Evolutionary conservation across 2,797 vertebrate species (phyloP), one percentile per base, ranked within the genome.

Genomic region (Artibeus jamaicensis): DNA sequence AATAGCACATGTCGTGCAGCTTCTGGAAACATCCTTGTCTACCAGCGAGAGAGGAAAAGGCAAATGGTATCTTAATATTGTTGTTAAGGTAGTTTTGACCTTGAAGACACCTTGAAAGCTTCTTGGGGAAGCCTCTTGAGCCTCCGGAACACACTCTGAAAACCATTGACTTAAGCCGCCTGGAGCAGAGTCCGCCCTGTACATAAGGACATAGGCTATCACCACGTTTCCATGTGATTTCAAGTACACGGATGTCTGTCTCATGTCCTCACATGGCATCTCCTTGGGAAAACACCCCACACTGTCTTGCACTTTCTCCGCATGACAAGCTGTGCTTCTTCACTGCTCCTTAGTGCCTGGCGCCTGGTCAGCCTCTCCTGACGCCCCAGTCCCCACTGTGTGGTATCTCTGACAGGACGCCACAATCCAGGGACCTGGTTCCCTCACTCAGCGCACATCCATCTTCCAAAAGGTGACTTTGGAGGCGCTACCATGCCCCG

Each of bases 341-440:
- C 57, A 4, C 26, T 29, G 6, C 6, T 15, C 1, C n/a, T 11
- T 0, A 16, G 15, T 32, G 4, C 3, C 2, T 2, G 9, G 2
- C 5, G 7, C 22, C 4, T 0, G 4, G 16, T n/a, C 15, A 32
- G 12, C 22, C 4, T 26, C 9, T 16, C 86, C 55, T 29, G 2
- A 59, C 29, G 37, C 19, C 21, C 84, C 11, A 1, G 59, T 6
- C 24, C 59, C 29, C 11, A 10, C 53, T 26, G 29, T 53, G 19
- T 42, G 4, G 2, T 6, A 21, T 26, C 34, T 8, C 26, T 12
- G 1, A 65, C 11, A 57, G 18, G 19, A 15, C 46, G 71, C 0
- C 48, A 14, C 3, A 15, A 19, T 29, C 79, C 62, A 81, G 68
- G 32, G 10, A 77, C 50, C 59, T 53, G 71, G 9, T 26, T 67